phyloP scores from a whole-genome alignment of 2,888 invertebrate species.

The Drosophila recens region DNA sequence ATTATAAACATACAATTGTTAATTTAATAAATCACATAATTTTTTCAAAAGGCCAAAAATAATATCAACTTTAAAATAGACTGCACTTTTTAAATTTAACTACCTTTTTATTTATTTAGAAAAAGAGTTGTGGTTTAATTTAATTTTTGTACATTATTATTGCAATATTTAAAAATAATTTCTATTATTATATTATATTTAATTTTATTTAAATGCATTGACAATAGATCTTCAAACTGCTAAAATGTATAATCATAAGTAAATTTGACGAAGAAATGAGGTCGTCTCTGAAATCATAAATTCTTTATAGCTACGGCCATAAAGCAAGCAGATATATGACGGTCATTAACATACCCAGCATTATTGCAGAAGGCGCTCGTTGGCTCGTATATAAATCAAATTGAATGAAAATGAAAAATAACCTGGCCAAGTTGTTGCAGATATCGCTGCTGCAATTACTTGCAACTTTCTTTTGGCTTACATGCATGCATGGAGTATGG shows the following conservation, averaged over 20 bases:
- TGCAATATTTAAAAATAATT: not conserved
- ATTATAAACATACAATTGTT: too few relatives aligned
- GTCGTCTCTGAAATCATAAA: constrained; percentile 63
- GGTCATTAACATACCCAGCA: constrained; percentile 61
- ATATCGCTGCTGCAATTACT: constrained; percentile 47
- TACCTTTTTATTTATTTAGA: too few relatives aligned
- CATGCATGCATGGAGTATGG: constrained; percentile 14
- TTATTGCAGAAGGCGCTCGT: constrained; percentile 5
- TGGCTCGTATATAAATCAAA: constrained; percentile 42
- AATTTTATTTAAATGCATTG: not conserved
- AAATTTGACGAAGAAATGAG: constrained; percentile 17
- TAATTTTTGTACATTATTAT: not conserved
- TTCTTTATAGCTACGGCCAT: constrained; percentile 73
- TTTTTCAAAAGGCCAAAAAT: too few relatives aligned
- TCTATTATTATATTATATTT: not conserved
- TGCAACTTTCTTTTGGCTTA: constrained; percentile 43
- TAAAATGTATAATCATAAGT: not conserved
- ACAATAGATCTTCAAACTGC: too few relatives aligned
- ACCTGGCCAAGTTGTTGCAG: constrained; percentile 28
- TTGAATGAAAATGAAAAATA: constrained; percentile 55
- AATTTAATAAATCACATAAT: too few relatives aligned
- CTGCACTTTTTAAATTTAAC: too few relatives aligned
- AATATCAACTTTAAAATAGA: too few relatives aligned
- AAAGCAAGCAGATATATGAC: constrained; percentile 68
- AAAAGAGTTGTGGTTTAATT: too few relatives aligned